Evolutionary conservation across 1,140 invertebrate genomes (phyloP), one percentile per base, ranked within the genome.

Genomic region (Nasonia longicornis): DNA sequence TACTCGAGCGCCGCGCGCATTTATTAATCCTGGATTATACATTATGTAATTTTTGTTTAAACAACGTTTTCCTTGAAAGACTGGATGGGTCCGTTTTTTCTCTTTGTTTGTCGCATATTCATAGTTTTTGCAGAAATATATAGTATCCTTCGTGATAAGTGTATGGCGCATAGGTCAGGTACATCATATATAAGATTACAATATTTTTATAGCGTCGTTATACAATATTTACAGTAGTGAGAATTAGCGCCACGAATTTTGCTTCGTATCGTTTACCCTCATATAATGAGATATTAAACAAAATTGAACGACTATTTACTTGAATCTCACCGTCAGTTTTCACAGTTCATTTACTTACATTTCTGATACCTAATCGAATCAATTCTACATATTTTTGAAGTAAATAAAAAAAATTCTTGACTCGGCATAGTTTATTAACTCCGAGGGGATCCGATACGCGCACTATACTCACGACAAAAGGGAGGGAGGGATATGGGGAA

Each of bases 81-180:
- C 79, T 81, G 77, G 71, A 74, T 81, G 48, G 67, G 63, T 79
- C 8, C 71, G 42, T 64, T 77, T 67, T 67, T 74, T 67, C 26
- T 72, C 64, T 70, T 64, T 73, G 22, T 78, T 64, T 63, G 16
- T 35, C 52, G 52, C 45, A 29, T 75, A 63, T 70, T 73, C 42
- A 31, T 35, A 35, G 4, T 26, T 69, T 72, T 77, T 77, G 52
- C 20, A n/a, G 52, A 58, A 58, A 58, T 58, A 58, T 58, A 58
- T 58, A 67, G 20, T 79, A 45, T 48, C 20, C 11, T 8, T 67
- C 58, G 35, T 70, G 26, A 26, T 26, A 66, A 66, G 64, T 74
- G 73, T 38, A 80, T 81, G 73, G 72, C 81, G 76, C 81, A 58
- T 2, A n/a, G 52, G 63, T 82, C 81, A 82, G 22, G 67, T 29